A percentile compares a stretch with the other conserved stretches of the same genome.
Evolutionary conservation across 1,140 invertebrate species (phyloP).

Genomic region (Lutraria rhynchaena): DNA sequence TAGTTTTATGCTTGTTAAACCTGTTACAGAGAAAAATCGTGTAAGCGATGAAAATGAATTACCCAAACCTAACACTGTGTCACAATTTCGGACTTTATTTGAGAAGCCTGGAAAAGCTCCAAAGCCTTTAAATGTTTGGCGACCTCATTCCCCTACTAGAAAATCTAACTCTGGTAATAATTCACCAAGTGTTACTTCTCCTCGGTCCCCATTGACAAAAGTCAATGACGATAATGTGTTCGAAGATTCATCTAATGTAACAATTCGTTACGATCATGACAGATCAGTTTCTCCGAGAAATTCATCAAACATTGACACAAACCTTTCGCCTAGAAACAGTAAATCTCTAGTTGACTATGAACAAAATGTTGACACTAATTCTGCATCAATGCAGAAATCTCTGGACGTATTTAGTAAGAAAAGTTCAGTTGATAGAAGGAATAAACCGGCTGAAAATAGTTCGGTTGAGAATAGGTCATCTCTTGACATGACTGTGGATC

Average conservation of each 20-base stretch:
- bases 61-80: conserved; percentile 77
- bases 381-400: conserved; percentile 51
- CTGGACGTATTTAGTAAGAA: conserved; percentile 18
- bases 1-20: conserved; percentile 27
- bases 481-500: background rate
- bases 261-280: background rate
- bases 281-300: conserved; percentile 1
- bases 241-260: background rate
- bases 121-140: conserved; percentile 43
- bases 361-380: conserved; percentile 29
- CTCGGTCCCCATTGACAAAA: conserved; percentile 38
- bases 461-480: background rate
- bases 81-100: conserved; percentile 73
- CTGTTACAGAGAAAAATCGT: conserved; percentile 41
- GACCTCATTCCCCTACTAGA: conserved; percentile 32
- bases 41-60: conserved; percentile 68
- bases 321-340: conserved; percentile 15
- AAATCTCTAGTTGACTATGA: conserved; percentile 18
- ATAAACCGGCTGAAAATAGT: background rate
- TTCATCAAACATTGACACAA: conserved; percentile 25
- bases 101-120: conserved; percentile 62
- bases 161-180: conserved; percentile 34
- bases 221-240: conserved; percentile 53
- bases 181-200: conserved; percentile 40
- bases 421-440: background rate